A percentile compares a stretch with the other conserved stretches of the same genome.
Conservation (phyloP, 2,797 vertebrate species). For the Xiphophorus birchmanni region DNA sequence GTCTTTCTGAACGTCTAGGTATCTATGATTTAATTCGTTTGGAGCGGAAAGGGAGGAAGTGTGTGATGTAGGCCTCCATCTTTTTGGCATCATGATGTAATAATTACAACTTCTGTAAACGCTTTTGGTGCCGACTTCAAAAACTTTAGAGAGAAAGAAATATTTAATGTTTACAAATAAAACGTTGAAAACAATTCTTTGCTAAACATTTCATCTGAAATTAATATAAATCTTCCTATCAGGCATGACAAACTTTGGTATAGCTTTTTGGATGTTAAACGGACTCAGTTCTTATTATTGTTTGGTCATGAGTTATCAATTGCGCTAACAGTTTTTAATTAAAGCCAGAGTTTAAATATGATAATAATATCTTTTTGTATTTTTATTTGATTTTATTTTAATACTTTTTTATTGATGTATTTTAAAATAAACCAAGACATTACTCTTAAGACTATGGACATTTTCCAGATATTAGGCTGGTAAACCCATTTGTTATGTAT, state of each 20-base stretch:
- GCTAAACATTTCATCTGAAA: constrained; percentile 70
- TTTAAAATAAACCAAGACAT: not conserved
- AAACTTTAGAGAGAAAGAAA: constrained; percentile 94
- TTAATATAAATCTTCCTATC: constrained; percentile 38
- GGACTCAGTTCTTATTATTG: not conserved
- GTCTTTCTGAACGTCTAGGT: constrained; percentile 84
- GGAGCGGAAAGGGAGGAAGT: constrained; percentile 51
- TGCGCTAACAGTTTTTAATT: constrained; percentile 18
- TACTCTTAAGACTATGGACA: not conserved
- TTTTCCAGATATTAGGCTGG: not conserved
- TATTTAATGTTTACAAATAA: constrained; percentile 99
- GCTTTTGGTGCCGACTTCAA: constrained; percentile 83
- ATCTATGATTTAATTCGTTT: constrained; percentile 85
- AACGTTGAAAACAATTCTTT: constrained; percentile 81
- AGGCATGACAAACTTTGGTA: constrained; percentile 10
- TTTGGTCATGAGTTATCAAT: not conserved
- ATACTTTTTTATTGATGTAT: constrained; percentile 15
- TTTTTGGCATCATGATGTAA: constrained; percentile 88
- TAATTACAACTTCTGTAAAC: constrained; percentile 84
- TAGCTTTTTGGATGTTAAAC: not conserved
- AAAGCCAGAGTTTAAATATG: constrained; percentile 10
- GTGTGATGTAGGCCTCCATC: constrained; percentile 79
- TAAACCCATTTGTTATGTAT: not conserved
- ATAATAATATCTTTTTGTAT: constrained; percentile 9
- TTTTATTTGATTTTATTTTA: not conserved